A percentile compares a stretch with the other conserved stretches of the same genome.
These are phyloP conservation scores for Plecturocebus donacophilus DNA, from an alignment of 2,113 vertebrate genomes.

Conservation along the genomic window DNA sequence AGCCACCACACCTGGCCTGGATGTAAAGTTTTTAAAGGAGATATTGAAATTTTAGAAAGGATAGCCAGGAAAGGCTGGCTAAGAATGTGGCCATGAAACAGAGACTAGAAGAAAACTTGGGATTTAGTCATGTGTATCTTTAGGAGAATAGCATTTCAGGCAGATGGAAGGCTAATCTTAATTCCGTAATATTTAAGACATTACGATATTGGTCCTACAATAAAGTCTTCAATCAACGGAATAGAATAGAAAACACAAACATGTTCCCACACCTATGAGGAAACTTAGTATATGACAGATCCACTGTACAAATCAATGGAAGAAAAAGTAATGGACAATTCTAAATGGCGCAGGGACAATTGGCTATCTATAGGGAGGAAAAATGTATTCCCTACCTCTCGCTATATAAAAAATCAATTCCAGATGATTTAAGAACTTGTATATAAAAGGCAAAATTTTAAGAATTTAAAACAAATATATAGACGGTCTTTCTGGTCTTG, in stretches of 20 bases:
- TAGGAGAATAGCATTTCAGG: neutral
- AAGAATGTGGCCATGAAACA: neutral
- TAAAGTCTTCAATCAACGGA: neutral
- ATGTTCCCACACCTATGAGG: neutral
- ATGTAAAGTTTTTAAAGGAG: neutral
- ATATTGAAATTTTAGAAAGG: conserved; percentile 7
- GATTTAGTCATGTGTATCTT: neutral
- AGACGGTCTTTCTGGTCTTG: neutral
- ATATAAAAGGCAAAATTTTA: neutral
- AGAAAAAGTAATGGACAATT: neutral
- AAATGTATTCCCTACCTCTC: neutral
- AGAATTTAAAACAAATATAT: conserved; percentile 11
- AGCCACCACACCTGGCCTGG: too few relatives aligned
- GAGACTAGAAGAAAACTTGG: neutral
- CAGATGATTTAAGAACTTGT: neutral
- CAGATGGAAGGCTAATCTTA: neutral
- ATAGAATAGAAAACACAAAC: neutral
- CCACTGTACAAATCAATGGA: neutral
- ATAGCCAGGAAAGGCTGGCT: neutral
- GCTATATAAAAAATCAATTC: neutral
- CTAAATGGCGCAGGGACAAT: neutral
- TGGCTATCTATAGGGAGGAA: neutral
- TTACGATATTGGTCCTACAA: neutral
- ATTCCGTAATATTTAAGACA: neutral
- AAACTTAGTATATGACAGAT: neutral